A percentile compares a stretch with the other conserved stretches of the same genome.
phyloP scores from a whole-genome alignment of 2,888 invertebrate genomes.

The Drosophila demipolita region DNA sequence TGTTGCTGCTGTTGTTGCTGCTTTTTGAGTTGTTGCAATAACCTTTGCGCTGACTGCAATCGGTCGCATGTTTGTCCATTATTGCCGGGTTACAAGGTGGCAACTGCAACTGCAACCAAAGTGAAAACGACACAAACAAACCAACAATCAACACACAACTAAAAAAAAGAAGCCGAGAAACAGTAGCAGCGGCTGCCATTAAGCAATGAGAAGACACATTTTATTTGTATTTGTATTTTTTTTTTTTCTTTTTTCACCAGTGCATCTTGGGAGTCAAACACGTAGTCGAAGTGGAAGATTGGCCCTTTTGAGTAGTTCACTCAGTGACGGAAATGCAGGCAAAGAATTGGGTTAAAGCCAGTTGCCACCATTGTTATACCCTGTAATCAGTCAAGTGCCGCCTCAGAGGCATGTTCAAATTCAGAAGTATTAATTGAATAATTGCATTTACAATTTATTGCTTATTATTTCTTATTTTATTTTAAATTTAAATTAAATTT shows the following conservation, averaged over 20 bases:
- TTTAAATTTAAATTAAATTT: too few relatives aligned
- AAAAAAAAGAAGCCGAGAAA: constrained; percentile 44
- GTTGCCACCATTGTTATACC: constrained; percentile 51
- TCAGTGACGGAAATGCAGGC: constrained; percentile 55
- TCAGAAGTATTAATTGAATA: background rate
- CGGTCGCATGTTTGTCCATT: constrained; percentile 55
- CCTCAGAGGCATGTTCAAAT: background rate
- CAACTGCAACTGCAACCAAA: constrained; percentile 59
- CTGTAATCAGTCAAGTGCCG: constrained; percentile 15
- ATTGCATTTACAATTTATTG: background rate
- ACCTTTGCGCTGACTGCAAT: constrained; percentile 66
- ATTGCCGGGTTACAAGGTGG: constrained; percentile 61
- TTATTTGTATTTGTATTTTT: constrained; percentile 37
- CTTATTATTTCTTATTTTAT: background rate
- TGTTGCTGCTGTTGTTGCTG: constrained; percentile 26
- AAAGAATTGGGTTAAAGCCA: constrained; percentile 71
- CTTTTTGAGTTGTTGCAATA: constrained; percentile 39
- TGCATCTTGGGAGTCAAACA: constrained; percentile 6
- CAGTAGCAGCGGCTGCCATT: constrained; percentile 76
- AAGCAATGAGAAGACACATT: constrained; percentile 78
- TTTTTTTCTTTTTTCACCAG: constrained; percentile 33
- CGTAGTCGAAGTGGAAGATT: constrained; percentile 16
- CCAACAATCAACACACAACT: constrained; percentile 21
- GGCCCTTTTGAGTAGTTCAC: constrained; percentile 53
- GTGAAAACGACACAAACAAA: constrained; percentile 66